Evolutionary conservation across 2,888 invertebrate genomes (phyloP), one percentile per base, ranked within the genome.

Genomic region (Omphaloscelis lunosa): DNA sequence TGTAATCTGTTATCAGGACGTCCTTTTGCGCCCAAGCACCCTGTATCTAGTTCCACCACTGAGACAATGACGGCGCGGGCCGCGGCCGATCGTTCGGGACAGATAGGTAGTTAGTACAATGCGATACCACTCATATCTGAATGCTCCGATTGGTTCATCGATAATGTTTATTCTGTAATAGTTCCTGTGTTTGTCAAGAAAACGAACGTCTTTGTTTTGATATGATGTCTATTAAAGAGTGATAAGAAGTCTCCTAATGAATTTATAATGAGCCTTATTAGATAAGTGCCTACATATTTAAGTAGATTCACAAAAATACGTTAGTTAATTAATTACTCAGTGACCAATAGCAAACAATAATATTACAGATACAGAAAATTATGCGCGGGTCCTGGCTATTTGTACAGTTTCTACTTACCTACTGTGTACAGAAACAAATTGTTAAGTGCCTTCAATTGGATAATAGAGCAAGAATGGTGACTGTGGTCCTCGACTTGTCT

Each of bases 1-100:
- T 90, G 89, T 94, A 95, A 96, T 96, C 96, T 95, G 93, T 96
- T 96, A 96, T 96, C 96, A 96, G 90, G 88, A 80, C 79, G 87
- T 87, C 92, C 86, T 92, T 93, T 92, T 93, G 89, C 51, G 89
- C 56, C 85, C 85, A 89, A 90, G 91, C 93, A 92, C 90, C 91
- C 90, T 88, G 88, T 93, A 91, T 91, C 92, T 90, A 92, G 89
- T 82, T 75, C 72, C 62, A 76, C 85, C 85, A 87, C 87, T 86
- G 90, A 95, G 94, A 95, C 95, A 95, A 95, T 94, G 92, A 88
- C 87, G 86, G 85, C 88, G 88, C 89, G 88, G 90, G 53, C 70
- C 89, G 90, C 76, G 72, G 84, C 89, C 89, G 91, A 90, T 92
- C 91, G 92, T 91, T 93, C 90, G 90, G 92, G 88, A 88, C 91